phyloP scores from a whole-genome alignment of 2,888 invertebrate species.

The Drosophila seclusa region DNA sequence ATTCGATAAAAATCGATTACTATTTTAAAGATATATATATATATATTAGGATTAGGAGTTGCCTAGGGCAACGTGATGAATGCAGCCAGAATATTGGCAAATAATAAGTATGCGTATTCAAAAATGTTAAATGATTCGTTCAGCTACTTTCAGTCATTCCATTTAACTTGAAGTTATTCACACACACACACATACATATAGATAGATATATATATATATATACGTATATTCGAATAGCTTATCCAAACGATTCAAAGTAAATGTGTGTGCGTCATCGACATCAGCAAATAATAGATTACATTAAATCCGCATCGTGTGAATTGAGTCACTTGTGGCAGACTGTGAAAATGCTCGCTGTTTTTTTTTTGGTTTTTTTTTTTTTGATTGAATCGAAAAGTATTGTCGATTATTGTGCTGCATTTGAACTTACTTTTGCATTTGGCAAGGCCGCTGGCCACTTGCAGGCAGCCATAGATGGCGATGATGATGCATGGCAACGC shows the following conservation, averaged over 20 bases:
- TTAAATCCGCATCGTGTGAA: background rate
- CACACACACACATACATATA: too few relatives aligned
- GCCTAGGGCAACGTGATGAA: background rate
- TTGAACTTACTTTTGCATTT: conserved; percentile 68
- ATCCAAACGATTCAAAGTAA: background rate
- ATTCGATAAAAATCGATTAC: background rate
- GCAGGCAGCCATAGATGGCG: conserved; percentile 67
- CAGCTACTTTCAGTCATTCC: background rate
- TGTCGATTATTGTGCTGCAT: conserved; percentile 3
- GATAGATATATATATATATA: background rate
- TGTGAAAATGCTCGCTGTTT: background rate
- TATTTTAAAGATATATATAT: too few relatives aligned
- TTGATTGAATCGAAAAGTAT: conserved; percentile 5
- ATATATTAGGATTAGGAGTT: background rate
- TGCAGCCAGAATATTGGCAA: background rate
- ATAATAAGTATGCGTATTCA: background rate
- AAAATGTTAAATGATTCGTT: background rate
- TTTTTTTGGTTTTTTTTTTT: background rate
- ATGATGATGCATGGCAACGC: conserved; percentile 68
- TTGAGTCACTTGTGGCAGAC: background rate
- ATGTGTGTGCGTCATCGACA: background rate
- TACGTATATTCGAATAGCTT: background rate
- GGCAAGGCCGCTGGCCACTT: conserved; percentile 64
- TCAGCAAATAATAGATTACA: background rate
- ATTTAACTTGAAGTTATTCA: background rate